phyloP scores from a whole-genome alignment of 2,113 vertebrate genomes.

The Puntigrus tetrazona region DNA sequence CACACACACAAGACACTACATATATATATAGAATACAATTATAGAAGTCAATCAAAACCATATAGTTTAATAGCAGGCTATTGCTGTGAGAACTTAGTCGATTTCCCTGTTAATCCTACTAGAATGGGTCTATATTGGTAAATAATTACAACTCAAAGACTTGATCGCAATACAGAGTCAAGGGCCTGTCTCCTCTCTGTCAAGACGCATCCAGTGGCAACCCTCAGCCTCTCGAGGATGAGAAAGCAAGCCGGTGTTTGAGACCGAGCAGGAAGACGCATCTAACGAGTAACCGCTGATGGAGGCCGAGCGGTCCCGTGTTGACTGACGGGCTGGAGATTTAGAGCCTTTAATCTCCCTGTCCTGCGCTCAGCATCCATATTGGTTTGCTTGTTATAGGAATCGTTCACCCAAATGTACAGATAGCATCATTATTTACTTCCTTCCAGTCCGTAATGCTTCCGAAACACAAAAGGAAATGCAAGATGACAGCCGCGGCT shows the following conservation, averaged over 20 bases:
- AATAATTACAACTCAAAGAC: background rate
- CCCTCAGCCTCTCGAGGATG: background rate
- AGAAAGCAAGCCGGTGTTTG: background rate
- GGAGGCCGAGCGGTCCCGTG: background rate
- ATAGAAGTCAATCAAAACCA: background rate
- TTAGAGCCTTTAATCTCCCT: slow-evolving; percentile 55
- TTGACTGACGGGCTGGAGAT: slow-evolving; percentile 31
- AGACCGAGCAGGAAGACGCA: background rate
- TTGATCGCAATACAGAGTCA: background rate
- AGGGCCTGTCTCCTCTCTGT: background rate
- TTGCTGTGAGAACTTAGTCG: too few relatives aligned
- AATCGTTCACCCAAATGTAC: background rate
- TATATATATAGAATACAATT: too few relatives aligned
- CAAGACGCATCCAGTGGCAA: background rate
- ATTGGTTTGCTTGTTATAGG: slow-evolving; percentile 39
- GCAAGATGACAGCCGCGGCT: background rate
- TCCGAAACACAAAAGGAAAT: background rate
- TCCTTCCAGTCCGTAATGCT: background rate
- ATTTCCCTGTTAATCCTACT: too few relatives aligned
- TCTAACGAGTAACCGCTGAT: background rate
- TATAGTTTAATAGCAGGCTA: too few relatives aligned
- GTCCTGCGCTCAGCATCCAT: slow-evolving; percentile 51
- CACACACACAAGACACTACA: too few relatives aligned
- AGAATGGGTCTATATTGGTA: background rate
- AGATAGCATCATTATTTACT: background rate